A percentile compares a stretch with the other conserved stretches of the same genome.
Evolutionary conservation across 2,888 invertebrate species (phyloP).

Genomic region (Acrobeloides nanus): DNA sequence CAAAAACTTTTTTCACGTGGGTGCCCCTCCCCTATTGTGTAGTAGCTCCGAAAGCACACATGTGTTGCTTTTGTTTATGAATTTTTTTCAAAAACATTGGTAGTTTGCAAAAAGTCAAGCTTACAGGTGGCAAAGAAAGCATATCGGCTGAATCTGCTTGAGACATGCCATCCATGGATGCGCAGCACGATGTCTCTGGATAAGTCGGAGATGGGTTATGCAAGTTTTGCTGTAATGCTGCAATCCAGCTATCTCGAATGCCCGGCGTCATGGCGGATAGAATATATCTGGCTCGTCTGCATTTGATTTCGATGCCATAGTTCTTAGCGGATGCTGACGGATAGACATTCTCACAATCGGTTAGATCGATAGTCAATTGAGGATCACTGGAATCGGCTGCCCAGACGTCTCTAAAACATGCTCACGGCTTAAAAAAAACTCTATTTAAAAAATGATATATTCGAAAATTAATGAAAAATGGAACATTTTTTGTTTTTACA

Average conservation of each 20-base stretch:
- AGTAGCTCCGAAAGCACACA: too few species aligned
- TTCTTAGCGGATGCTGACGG: constrained; percentile 45
- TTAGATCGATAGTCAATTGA: constrained; percentile 41
- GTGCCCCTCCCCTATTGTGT: too few species aligned
- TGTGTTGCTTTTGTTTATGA: neutral
- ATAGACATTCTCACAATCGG: constrained; percentile 50
- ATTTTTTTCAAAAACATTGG: constrained; percentile 8
- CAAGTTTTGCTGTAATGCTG: constrained; percentile 35
- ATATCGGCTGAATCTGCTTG: constrained; percentile 47
- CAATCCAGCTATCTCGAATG: constrained; percentile 53
- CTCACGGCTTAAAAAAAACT: neutral
- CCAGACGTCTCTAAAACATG: constrained; percentile 47
- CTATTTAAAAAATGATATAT: too few species aligned
- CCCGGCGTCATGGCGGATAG: constrained; percentile 53
- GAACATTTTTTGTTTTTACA: too few species aligned
- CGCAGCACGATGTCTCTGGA: constrained; percentile 27
- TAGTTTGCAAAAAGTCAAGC: too few species aligned
- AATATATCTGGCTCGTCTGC: constrained; percentile 40
- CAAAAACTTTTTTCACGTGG: too few species aligned
- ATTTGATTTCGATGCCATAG: constrained; percentile 53
- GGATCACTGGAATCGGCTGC: constrained; percentile 48
- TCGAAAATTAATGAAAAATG: too few species aligned
- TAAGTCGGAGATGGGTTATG: constrained; percentile 52
- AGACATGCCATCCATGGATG: constrained; percentile 38
- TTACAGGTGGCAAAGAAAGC: constrained; percentile 23